Base-by-base conservation (phyloP, 2,113 vertebrate genomes). In the Prunella himalayana region DNA sequence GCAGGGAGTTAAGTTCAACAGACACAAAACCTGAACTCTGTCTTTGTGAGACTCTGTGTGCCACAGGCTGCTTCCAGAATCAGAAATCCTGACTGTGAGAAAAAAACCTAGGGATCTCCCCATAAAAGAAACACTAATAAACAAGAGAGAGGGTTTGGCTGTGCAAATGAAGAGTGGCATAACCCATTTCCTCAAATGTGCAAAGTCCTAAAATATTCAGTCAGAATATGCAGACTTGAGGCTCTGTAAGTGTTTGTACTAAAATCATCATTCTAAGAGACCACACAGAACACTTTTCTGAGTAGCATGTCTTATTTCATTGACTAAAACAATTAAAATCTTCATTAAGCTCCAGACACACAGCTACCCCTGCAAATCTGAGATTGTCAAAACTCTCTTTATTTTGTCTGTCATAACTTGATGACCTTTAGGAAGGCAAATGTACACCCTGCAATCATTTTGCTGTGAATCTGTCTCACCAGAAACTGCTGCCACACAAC, bases 321-420 rank as follows among this genome's bases (percentile, higher is more conserved):
- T 44, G 35, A 90, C 50, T 49, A n/a, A 73, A 92, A 76, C 31
- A 76, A 88, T 54, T 70, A 59, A 91, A 61, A 53, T 42, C 84
- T 91, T 84, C 68, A 49, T 86, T 82, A 93, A 63, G 37, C 23
- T 63, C 41, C 6, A 75, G 66, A 84, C 51, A 81, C 16, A 21
- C 45, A 75, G 39, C 53, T 51, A 86, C 35, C 10, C 28, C 61
- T 73, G 35, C 27, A 90, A 73, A 78, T 65, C 13, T 80, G 75
- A 86, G 47, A 37, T 2, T 11, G 3, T 9, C 45, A 60, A 51
- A 82, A 25, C 33, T 25, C 35, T n/a, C 12, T 70, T 86, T 82
- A 83, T 28, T 35, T 83, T 9, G 23, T 64, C 50, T 82, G 3
- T 82, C 81, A 70, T 53, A 80, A 92, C 44, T 33, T 54, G 31